Percentiles rank a stretch among this genome's conserved stretches.
phyloP scores from a whole-genome alignment of 2,113 vertebrate genomes.

The Macroglossus sobrinus region DNA sequence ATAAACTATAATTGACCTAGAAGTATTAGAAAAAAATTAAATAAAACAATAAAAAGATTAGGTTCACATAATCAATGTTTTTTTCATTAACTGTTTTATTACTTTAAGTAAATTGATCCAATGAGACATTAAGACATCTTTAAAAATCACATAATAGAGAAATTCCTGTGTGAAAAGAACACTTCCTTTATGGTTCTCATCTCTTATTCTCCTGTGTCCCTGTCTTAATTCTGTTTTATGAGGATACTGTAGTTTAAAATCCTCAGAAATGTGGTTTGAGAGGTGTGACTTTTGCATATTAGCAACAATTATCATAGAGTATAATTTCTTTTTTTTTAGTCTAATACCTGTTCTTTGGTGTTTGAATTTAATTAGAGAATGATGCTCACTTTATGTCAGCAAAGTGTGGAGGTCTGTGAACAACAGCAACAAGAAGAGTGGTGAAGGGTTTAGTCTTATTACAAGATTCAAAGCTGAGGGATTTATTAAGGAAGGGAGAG shows the following conservation, averaged over 20 bases:
- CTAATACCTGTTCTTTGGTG: neutral
- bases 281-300: neutral
- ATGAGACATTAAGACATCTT: neutral
- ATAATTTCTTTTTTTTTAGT: neutral
- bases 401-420: neutral
- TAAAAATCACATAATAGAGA: neutral
- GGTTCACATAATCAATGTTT: neutral
- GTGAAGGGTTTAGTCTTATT: neutral
- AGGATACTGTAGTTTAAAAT: neutral
- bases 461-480: neutral
- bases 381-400: neutral
- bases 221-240: neutral
- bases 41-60: neutral
- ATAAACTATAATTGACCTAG: neutral
- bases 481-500: neutral
- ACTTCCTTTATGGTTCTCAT: neutral
- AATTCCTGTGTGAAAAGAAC: conserved; percentile 4
- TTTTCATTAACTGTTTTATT: neutral
- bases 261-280: neutral
- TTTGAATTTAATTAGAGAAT: neutral
- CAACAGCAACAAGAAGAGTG: neutral
- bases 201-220: neutral
- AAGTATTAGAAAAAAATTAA: neutral
- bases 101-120: neutral
- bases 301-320: neutral